Conservation (phyloP, 2,113 vertebrate species). For the Oncorhynchus keta region DNA sequence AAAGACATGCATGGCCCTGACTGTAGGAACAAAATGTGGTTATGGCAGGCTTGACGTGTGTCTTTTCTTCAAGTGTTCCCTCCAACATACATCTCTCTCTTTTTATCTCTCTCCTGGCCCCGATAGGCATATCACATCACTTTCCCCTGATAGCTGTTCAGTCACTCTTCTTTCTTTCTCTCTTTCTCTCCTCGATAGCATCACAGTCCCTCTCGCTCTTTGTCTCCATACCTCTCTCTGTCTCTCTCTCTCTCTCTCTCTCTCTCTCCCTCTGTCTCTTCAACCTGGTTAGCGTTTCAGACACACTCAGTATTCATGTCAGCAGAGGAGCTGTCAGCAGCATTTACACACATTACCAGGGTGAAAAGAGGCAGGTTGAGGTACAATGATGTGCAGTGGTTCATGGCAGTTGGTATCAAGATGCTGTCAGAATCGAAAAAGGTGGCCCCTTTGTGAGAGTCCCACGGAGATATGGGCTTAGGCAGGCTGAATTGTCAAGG, state of each 20-base stretch:
- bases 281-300: conserved; percentile 20
- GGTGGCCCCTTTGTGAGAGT: conserved; percentile 36
- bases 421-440: conserved; percentile 41
- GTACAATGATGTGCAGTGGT: conserved; percentile 49
- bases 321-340: conserved; percentile 47
- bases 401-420: conserved; percentile 46
- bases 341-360: conserved; percentile 62
- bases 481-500: conserved; percentile 21
- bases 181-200: conserved; percentile 41
- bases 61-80: conserved; percentile 51
- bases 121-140: background rate
- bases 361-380: conserved; percentile 55
- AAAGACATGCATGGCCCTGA: conserved; percentile 28
- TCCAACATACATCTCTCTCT: conserved; percentile 25
- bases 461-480: conserved; percentile 26
- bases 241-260: background rate
- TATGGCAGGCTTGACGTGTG: conserved; percentile 54
- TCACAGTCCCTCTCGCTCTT: conserved; percentile 12
- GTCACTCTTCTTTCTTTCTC: conserved; percentile 31
- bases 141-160: conserved; percentile 22
- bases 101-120: too few relatives aligned
- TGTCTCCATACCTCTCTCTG: conserved; percentile 2
- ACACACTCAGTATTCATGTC: conserved; percentile 57
- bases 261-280: background rate
- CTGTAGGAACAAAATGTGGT: conserved; percentile 48